Evolutionary conservation across 2,888 invertebrate species (phyloP).

Genomic region (Drosophila fulvimacula): DNA sequence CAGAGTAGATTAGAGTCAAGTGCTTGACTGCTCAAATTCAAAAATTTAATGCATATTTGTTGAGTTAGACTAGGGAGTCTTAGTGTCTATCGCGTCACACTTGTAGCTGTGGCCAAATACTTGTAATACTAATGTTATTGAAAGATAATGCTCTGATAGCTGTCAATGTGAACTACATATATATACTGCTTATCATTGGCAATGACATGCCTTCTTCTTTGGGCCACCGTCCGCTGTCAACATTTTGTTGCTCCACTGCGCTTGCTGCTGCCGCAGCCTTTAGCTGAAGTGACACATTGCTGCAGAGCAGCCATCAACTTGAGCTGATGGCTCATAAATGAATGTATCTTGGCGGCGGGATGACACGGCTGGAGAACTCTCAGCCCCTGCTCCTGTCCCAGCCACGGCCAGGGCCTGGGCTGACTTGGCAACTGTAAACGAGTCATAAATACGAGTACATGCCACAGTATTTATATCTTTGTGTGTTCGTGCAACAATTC

Average conservation of each 20-base stretch:
- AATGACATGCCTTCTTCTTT: slow-evolving; percentile 21
- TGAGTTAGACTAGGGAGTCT: not conserved
- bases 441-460: slow-evolving; percentile 67
- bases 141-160: slow-evolving; percentile 31
- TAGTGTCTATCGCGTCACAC: not conserved
- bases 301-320: slow-evolving; percentile 52
- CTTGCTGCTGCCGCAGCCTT: slow-evolving; percentile 22
- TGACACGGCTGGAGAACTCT: slow-evolving; percentile 40
- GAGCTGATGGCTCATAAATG: slow-evolving; percentile 64
- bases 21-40: not conserved
- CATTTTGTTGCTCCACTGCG: slow-evolving; percentile 42
- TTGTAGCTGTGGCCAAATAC: slow-evolving; percentile 17
- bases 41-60: not conserved
- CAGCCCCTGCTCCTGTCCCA: not conserved
- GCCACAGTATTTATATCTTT: slow-evolving; percentile 47
- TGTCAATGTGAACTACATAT: slow-evolving; percentile 67
- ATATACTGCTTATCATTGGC: slow-evolving; percentile 68
- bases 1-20: not conserved
- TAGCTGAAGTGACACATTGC: slow-evolving; percentile 41
- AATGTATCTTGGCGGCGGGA: slow-evolving; percentile 64
- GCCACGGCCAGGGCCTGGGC: slow-evolving; percentile 26
- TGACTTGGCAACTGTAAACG: slow-evolving; percentile 74
- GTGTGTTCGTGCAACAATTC: slow-evolving; percentile 55
- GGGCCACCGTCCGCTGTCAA: slow-evolving; percentile 34
- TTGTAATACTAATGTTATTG: slow-evolving; percentile 38